These are phyloP conservation scores for Crocuta crocuta DNA, from an alignment of 2,113 vertebrate genomes.

Conservation along the genomic window DNA sequence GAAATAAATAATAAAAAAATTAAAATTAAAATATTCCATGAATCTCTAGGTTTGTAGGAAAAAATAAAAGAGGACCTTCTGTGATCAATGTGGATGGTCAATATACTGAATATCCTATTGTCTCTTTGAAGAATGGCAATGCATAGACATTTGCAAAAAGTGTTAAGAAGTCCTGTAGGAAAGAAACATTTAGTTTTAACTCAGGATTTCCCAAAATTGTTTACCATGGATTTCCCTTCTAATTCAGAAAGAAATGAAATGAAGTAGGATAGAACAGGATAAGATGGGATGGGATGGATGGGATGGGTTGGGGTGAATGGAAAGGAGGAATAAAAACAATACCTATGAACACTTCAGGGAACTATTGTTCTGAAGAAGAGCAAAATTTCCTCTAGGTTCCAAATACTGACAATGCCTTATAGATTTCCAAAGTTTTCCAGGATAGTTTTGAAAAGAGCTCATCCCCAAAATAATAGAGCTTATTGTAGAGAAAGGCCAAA, in stretches of 20 bases:
- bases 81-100: background rate
- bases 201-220: background rate
- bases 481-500: background rate
- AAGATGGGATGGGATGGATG: too few relatives aligned
- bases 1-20: too few relatives aligned
- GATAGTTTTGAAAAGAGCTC: background rate
- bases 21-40: background rate
- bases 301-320: too few relatives aligned
- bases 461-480: background rate
- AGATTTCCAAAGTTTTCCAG: background rate
- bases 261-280: too few relatives aligned
- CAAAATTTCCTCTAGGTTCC: background rate
- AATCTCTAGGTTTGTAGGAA: background rate
- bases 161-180: background rate
- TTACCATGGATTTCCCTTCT: too few relatives aligned
- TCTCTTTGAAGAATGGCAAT: background rate
- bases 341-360: background rate
- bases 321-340: background rate
- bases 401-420: background rate
- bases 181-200: background rate
- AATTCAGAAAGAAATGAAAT: too few relatives aligned
- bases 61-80: background rate
- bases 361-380: background rate
- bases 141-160: background rate
- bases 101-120: background rate